Base-by-base conservation (phyloP, 2,888 invertebrate genomes). In the Temnothorax unifasciatus region DNA sequence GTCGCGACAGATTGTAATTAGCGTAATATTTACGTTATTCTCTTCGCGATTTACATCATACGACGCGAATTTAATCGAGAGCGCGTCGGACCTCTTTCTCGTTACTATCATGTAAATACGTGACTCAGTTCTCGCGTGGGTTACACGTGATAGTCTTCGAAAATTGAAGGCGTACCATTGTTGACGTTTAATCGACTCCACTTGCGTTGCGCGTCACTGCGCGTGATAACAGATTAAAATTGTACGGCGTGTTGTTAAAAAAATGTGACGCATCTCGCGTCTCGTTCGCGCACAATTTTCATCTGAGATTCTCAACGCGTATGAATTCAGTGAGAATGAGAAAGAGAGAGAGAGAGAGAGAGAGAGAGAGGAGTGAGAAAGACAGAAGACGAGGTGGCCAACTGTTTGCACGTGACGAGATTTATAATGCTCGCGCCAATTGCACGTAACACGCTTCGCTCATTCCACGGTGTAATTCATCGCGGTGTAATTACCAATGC, bases 391-490 rank as follows among this genome's bases (percentile, higher is more conserved):
- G 64, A 83, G 77, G 74, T 64, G 77, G 75, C 61, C 54, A 85
- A 90, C 91, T 91, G 92, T 93, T 93, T 92, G 92, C 91, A 90
- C 93, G 92, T 92, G 92, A 91, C 88, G 90, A 91, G 92, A 93
- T 93, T 93, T 93, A 93, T 93, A 93, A 93, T 93, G 89, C 89
- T 69, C 59, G 90, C 92, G 91, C 92, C 93, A 93, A 93, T 93
- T 93, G 93, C 93, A 92, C 92, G 92, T 93, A 93, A 93, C 93
- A 92, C 91, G 92, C 90, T 90, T 92, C 92, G 93, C 91, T 93
- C 93, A 92, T 93, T 93, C 91, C 91, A 89, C 92, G 91, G 89
- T 91, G 92, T 93, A 92, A 93, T 93, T 93, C 92, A 93, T 93
- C 91, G 91, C 85, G 69, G 90, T 89, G 92, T 93, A 93, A 93